Conservation (phyloP, 2,113 vertebrate genomes). For the Dryoscopus gambensis region DNA sequence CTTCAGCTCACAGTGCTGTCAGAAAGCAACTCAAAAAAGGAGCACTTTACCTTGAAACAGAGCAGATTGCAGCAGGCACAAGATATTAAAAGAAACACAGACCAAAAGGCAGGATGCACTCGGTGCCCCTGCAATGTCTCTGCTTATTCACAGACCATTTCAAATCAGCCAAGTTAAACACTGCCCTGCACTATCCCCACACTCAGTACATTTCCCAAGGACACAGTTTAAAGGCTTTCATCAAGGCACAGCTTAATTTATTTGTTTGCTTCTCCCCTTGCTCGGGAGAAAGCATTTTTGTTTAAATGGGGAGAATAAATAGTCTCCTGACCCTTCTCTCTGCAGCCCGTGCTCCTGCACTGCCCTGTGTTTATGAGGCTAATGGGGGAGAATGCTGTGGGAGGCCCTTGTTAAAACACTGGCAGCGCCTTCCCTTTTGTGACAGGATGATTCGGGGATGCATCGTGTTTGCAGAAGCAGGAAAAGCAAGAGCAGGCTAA, state of each 20-base stretch:
- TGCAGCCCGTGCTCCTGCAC: not conserved
- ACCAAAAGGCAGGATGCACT: not conserved
- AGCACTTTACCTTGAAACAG: conserved; percentile 11
- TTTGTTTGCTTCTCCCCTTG: conserved; percentile 55
- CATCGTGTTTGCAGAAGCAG: conserved; percentile 5
- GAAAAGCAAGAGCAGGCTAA: conserved; percentile 37
- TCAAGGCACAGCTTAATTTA: conserved; percentile 57
- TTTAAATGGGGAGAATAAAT: conserved; percentile 56
- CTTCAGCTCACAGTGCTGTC: not conserved
- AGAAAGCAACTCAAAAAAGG: not conserved
- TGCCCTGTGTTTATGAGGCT: conserved; percentile 51
- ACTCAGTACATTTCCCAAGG: conserved; percentile 44
- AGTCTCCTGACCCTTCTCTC: conserved; percentile 47
- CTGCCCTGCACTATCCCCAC: conserved; percentile 2
- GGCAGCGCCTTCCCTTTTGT: not conserved
- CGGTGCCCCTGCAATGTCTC: not conserved
- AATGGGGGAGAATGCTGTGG: conserved; percentile 40
- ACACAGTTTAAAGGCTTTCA: conserved; percentile 48
- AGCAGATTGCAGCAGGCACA: not conserved
- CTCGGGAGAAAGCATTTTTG: conserved; percentile 57
- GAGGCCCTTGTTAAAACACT: conserved; percentile 41
- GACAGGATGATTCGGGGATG: not conserved
- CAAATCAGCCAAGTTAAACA: conserved; percentile 58
- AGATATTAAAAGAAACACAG: not conserved
- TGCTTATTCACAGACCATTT: conserved; percentile 1